phyloP scores from a whole-genome alignment of 2,797 vertebrate genomes.

The Lepidocolaptes lacrymiger region DNA sequence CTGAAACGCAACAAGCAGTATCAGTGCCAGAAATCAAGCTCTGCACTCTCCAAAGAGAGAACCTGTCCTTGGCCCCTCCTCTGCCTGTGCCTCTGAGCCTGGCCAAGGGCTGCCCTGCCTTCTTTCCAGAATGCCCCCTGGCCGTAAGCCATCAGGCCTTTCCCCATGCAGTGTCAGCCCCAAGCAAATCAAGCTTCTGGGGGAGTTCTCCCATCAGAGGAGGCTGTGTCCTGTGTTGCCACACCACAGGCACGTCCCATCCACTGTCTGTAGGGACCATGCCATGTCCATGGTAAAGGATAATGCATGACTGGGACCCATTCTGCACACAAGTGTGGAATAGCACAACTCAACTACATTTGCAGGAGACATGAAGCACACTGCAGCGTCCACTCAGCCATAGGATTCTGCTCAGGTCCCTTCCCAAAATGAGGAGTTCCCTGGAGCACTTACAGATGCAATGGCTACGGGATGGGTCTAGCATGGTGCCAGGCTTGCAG shows the following conservation, averaged over 20 bases:
- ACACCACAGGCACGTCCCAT: background rate
- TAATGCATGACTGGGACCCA: background rate
- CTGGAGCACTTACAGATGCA: conserved; percentile 91
- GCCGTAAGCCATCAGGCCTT: background rate
- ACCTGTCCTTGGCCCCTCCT: background rate
- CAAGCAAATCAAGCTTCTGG: background rate
- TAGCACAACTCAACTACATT: background rate
- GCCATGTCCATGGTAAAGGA: background rate
- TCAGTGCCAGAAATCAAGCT: background rate
- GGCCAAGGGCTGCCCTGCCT: background rate
- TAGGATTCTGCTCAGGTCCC: background rate
- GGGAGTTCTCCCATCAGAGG: background rate
- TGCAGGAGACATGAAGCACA: background rate
- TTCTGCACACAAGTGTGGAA: background rate
- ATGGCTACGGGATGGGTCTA: conserved; percentile 91
- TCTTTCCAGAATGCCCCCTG: background rate
- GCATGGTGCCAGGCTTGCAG: conserved; percentile 88
- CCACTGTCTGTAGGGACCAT: background rate
- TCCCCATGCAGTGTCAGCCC: background rate
- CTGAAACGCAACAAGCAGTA: conserved; percentile 53
- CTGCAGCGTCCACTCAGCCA: background rate
- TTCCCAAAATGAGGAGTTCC: background rate
- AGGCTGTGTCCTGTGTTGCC: background rate
- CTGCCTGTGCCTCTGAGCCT: background rate
- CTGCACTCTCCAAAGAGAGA: background rate